phyloP scores from a whole-genome alignment of 2,888 invertebrate genomes.

The Hecatera dysodea region DNA sequence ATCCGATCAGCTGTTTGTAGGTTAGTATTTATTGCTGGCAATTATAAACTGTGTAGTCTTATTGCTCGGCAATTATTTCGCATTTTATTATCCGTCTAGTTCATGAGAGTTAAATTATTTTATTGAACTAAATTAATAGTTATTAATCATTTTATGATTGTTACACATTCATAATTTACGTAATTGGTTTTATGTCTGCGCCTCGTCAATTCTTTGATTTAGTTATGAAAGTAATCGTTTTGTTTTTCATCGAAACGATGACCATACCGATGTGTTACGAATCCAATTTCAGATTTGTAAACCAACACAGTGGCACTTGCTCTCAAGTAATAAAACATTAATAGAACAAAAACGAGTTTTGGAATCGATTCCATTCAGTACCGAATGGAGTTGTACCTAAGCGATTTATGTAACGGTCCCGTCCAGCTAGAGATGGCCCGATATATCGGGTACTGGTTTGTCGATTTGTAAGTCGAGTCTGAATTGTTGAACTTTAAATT shows the following conservation, averaged over 20 bases:
- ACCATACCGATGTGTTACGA: not conserved
- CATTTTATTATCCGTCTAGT: conserved; percentile 48
- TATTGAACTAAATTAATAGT: conserved; percentile 54
- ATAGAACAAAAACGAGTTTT: conserved; percentile 59
- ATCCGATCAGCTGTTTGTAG: conserved; percentile 71
- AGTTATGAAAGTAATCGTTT: not conserved
- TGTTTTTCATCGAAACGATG: not conserved
- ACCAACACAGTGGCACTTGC: conserved; percentile 12
- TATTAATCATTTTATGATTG: conserved; percentile 38
- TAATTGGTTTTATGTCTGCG: conserved; percentile 11
- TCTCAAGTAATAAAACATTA: conserved; percentile 43
- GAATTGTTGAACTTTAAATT: conserved; percentile 53
- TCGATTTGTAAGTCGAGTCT: conserved; percentile 45
- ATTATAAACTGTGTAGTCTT: conserved; percentile 62
- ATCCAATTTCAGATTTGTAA: conserved; percentile 5
- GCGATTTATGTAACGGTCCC: conserved; percentile 64
- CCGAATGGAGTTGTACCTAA: conserved; percentile 59
- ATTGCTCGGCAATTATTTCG: conserved; percentile 56
- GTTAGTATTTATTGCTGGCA: conserved; percentile 64
- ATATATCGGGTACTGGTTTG: conserved; percentile 67
- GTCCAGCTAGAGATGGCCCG: conserved; percentile 50
- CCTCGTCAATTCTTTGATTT: conserved; percentile 21
- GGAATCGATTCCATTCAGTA: conserved; percentile 69
- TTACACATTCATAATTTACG: conserved; percentile 25
- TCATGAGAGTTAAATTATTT: conserved; percentile 55